Evolutionary conservation across 92 coral and sea anemone genomes (phyloP).

Genomic region (Diadumene lineata): DNA sequence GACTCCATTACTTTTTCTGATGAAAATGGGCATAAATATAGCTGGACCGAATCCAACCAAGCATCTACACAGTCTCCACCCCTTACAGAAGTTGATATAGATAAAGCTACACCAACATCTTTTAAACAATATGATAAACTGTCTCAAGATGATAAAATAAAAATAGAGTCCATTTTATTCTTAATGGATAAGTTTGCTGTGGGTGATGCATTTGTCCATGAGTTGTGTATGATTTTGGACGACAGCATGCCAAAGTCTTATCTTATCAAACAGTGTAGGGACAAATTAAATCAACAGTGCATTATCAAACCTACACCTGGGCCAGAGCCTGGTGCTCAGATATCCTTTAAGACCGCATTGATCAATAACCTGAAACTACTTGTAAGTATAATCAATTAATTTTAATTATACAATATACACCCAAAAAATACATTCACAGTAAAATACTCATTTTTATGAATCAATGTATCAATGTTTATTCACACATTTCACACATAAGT

Average conservation of each 20-base stretch:
- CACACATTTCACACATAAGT: too few relatives aligned
- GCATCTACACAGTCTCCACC: too few relatives aligned
- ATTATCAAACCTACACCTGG: constrained; percentile 46
- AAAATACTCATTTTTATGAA: too few relatives aligned
- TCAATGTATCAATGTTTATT: too few relatives aligned
- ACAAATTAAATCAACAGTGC: constrained; percentile 39
- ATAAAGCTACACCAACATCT: too few relatives aligned
- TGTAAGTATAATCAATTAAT: constrained; percentile 11
- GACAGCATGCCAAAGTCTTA: constrained; percentile 42
- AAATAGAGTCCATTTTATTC: neutral
- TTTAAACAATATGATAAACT: neutral
- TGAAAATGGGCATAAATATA: too few relatives aligned
- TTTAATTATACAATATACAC: constrained; percentile 21
- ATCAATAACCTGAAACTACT: constrained; percentile 22
- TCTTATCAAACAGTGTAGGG: constrained; percentile 46
- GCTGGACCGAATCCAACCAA: too few relatives aligned
- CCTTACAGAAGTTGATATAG: too few relatives aligned
- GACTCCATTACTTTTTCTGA: too few relatives aligned
- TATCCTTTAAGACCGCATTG: constrained; percentile 29
- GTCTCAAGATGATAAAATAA: constrained; percentile 4
- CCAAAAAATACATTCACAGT: too few relatives aligned
- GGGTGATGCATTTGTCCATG: constrained; percentile 53
- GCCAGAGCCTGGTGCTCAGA: constrained; percentile 46
- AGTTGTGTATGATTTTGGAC: constrained; percentile 21
- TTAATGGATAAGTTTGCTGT: constrained; percentile 45